A percentile compares a stretch with the other conserved stretches of the same genome.
Evolutionary conservation across 1,140 invertebrate genomes (phyloP).

Genomic region (Dendrolimus punctatus): DNA sequence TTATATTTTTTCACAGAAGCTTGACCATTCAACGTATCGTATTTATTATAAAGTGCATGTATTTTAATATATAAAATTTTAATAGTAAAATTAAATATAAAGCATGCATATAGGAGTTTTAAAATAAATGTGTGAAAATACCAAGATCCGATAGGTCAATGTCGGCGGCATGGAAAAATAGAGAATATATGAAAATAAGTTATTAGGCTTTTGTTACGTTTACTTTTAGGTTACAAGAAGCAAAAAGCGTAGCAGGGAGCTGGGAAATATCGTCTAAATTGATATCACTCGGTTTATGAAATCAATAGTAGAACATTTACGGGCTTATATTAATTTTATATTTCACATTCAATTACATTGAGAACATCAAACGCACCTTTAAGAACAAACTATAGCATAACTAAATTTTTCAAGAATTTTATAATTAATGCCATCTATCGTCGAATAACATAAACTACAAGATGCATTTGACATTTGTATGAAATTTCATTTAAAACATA

Average conservation of each 20-base stretch:
- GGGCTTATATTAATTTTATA: too few relatives aligned
- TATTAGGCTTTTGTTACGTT: constrained; percentile 19
- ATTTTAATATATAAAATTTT: not conserved
- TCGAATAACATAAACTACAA: too few relatives aligned
- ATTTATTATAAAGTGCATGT: constrained; percentile 36
- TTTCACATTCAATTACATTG: too few relatives aligned
- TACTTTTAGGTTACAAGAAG: constrained; percentile 4
- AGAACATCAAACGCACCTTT: too few relatives aligned
- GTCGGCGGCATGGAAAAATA: constrained; percentile 65
- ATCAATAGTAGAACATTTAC: too few relatives aligned
- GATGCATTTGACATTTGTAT: too few relatives aligned
- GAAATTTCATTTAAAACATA: too few relatives aligned
- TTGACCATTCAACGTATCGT: constrained; percentile 58
- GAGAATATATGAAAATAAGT: constrained; percentile 65
- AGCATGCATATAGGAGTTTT: constrained; percentile 32
- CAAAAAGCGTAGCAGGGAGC: constrained; percentile 13
- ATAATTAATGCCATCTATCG: too few relatives aligned
- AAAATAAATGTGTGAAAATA: constrained; percentile 31
- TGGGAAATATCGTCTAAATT: too few relatives aligned
- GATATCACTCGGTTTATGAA: too few relatives aligned
- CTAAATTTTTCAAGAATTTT: too few relatives aligned
- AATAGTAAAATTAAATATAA: constrained; percentile 1
- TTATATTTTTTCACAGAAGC: constrained; percentile 67
- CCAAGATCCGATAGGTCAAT: constrained; percentile 59
- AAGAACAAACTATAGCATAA: too few relatives aligned